A percentile compares a stretch with the other conserved stretches of the same genome.
These are phyloP conservation scores for Catostylus mosaicus DNA, from an alignment of 30 jellyfish, hydroid and myxozoan species.

Conservation along the genomic window DNA sequence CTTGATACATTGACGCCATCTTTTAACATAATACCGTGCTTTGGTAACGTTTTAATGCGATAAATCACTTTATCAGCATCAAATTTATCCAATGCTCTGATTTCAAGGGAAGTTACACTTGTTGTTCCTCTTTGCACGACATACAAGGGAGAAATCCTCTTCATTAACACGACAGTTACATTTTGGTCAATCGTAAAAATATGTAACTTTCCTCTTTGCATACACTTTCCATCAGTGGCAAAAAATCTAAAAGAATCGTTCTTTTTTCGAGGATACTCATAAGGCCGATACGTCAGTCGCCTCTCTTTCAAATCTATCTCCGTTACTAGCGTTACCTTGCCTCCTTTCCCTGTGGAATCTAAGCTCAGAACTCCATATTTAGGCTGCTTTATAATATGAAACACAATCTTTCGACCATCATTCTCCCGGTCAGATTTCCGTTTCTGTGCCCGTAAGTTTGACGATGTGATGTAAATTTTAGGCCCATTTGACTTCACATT, in stretches of 20 bases:
- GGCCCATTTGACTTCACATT: slow-evolving; percentile 32
- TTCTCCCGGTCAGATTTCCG: background rate
- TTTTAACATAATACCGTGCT: slow-evolving; percentile 38
- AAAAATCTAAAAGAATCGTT: slow-evolving; percentile 57
- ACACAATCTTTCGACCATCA: slow-evolving; percentile 3
- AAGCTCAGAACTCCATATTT: slow-evolving; percentile 42
- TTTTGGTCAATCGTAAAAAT: slow-evolving; percentile 9
- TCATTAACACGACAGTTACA: slow-evolving; percentile 22
- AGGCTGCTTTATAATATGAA: slow-evolving; percentile 55
- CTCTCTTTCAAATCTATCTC: slow-evolving; percentile 41
- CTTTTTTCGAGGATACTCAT: slow-evolving; percentile 36
- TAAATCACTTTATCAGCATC: slow-evolving; percentile 51
- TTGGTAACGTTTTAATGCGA: slow-evolving; percentile 5
- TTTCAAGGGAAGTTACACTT: slow-evolving; percentile 57
- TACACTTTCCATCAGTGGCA: slow-evolving; percentile 69
- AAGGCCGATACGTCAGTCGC: slow-evolving; percentile 29
- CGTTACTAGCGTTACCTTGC: slow-evolving; percentile 8
- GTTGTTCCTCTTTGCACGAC: slow-evolving; percentile 34
- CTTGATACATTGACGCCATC: slow-evolving; percentile 24
- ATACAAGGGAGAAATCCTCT: slow-evolving; percentile 27
- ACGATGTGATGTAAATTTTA: slow-evolving; percentile 5
- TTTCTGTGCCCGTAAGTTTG: slow-evolving; percentile 26
- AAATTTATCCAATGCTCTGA: slow-evolving; percentile 53
- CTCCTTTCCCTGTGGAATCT: background rate
- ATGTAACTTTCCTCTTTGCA: slow-evolving; percentile 48